Evolutionary conservation across 2,797 vertebrate species (phyloP).

Genomic region (Sebastes vulpes): DNA sequence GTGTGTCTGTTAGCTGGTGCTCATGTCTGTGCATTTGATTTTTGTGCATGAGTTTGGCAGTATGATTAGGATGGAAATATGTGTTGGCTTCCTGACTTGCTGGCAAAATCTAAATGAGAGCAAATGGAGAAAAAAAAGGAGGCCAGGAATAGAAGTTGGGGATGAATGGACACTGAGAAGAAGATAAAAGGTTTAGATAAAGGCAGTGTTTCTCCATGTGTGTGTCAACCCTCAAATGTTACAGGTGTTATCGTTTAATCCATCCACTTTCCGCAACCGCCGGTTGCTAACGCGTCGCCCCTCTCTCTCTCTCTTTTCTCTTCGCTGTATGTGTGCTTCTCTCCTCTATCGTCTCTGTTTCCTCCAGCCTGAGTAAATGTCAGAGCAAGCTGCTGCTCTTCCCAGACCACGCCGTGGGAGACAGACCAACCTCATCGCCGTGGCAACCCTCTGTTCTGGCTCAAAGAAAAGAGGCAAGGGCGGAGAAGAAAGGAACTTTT

Average conservation of each 20-base stretch:
- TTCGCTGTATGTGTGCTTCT: constrained; percentile 28
- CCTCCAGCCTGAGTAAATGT: constrained; percentile 84
- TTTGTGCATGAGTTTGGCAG: constrained; percentile 41
- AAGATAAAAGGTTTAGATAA: constrained; percentile 64
- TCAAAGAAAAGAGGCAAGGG: constrained; percentile 79
- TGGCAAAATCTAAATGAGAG: constrained; percentile 60
- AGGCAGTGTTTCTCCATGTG: constrained; percentile 56
- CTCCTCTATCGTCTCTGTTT: constrained; percentile 72
- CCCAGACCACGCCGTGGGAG: constrained; percentile 86
- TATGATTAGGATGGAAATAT: constrained; percentile 55
- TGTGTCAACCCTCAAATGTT: constrained; percentile 69
- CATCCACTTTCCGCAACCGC: constrained; percentile 41
- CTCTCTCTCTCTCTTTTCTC: constrained; percentile 29
- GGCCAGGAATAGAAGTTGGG: constrained; percentile 49
- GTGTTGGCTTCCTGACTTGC: constrained; percentile 55
- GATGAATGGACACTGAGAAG: constrained; percentile 48
- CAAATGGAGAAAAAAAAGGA: constrained; percentile 58
- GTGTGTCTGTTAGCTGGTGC: constrained; percentile 26
- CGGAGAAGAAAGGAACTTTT: constrained; percentile 85
- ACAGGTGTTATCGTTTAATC: constrained; percentile 74
- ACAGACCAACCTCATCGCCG: constrained; percentile 86
- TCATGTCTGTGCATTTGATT: constrained; percentile 29
- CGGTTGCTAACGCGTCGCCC: constrained; percentile 30
- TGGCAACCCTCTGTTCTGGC: constrained; percentile 87
- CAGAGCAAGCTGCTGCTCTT: constrained; percentile 88